Evolutionary conservation across 2,888 invertebrate genomes (phyloP).

Genomic region (Syrista parreyssii): DNA sequence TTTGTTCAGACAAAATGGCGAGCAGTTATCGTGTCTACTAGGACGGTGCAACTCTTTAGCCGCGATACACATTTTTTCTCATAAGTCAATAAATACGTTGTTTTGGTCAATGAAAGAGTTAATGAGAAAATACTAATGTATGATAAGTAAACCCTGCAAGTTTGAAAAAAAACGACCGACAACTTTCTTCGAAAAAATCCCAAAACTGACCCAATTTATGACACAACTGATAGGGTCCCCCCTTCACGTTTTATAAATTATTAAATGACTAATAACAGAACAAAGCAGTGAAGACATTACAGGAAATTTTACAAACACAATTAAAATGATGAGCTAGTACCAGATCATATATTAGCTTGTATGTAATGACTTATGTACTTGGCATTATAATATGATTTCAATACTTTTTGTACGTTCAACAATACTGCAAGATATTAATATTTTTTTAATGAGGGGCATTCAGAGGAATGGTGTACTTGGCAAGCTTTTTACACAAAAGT

Average conservation of each 20-base stretch:
- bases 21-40: neutral
- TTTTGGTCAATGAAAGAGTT: slow-evolving; percentile 6
- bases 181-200: neutral
- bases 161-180: neutral
- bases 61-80: neutral
- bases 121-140: neutral
- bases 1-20: slow-evolving; percentile 1
- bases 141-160: neutral
- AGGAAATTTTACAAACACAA: too few relatives aligned
- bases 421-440: too few relatives aligned
- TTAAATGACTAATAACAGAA: too few relatives aligned
- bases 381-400: too few relatives aligned
- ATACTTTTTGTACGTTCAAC: too few relatives aligned
- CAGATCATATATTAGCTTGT: too few relatives aligned
- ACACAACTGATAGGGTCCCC: neutral
- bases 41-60: neutral
- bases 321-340: too few relatives aligned
- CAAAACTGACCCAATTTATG: neutral
- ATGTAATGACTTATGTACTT: too few relatives aligned
- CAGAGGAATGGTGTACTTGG: too few relatives aligned
- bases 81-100: neutral
- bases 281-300: too few relatives aligned
- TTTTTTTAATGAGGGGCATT: too few relatives aligned
- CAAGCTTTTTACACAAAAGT: too few relatives aligned
- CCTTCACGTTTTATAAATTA: neutral